Conservation (phyloP, 2,113 vertebrate genomes). For the Cryptoleucopteryx plumbea region DNA sequence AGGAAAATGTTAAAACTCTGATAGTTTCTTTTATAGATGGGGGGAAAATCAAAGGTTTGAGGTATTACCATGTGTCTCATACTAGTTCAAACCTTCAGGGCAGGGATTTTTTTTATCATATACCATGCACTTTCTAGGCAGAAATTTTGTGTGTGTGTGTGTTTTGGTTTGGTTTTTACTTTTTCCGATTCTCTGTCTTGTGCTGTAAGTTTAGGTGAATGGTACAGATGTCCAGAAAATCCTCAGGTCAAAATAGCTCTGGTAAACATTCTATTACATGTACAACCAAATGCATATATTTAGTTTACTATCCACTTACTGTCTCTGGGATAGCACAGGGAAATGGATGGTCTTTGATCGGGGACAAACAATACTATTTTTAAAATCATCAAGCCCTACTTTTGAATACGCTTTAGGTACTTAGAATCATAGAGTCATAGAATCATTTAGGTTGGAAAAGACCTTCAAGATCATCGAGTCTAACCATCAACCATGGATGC, state of each 20-base stretch:
- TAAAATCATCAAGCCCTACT: not conserved
- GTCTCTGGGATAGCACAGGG: not conserved
- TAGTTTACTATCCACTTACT: not conserved
- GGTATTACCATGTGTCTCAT: not conserved
- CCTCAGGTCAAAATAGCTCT: not conserved
- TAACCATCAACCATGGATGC: not conserved
- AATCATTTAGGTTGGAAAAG: too few species aligned
- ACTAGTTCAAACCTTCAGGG: not conserved
- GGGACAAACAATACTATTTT: not conserved
- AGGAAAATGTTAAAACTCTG: not conserved
- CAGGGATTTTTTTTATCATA: not conserved
- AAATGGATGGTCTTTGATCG: not conserved
- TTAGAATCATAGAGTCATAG: not conserved
- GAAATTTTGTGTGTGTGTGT: not conserved
- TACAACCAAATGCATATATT: not conserved
- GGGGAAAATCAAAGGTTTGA: not conserved
- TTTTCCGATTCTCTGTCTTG: not conserved
- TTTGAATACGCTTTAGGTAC: not conserved
- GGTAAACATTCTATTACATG: not conserved
- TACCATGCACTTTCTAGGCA: not conserved
- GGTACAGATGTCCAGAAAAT: not conserved
- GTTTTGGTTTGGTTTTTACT: not conserved
- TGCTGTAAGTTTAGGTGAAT: not conserved
- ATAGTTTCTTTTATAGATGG: not conserved
- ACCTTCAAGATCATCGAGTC: too few species aligned